phyloP scores from a whole-genome alignment of 2,113 vertebrate genomes.

The Trichechus manatus region DNA sequence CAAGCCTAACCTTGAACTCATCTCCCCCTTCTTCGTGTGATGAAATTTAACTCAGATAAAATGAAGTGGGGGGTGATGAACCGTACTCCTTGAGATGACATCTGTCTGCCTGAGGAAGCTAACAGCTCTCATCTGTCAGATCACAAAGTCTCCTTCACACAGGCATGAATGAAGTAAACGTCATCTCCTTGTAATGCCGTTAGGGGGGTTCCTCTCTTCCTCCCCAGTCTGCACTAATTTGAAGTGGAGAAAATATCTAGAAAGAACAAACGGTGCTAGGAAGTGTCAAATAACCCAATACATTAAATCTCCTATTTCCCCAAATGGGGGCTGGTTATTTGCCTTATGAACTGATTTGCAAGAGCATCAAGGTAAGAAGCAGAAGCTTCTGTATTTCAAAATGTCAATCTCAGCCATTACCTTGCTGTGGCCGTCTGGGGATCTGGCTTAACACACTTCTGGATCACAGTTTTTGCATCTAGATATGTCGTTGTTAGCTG shows the following conservation, averaged over 20 bases:
- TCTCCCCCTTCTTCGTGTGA: not conserved
- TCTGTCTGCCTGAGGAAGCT: not conserved
- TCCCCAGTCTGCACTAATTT: not conserved
- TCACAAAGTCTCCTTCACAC: not conserved
- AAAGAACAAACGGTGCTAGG: not conserved
- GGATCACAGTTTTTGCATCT: not conserved
- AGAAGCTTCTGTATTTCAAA: not conserved
- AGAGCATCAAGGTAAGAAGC: not conserved
- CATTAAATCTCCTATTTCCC: constrained; percentile 24
- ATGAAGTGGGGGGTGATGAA: not conserved
- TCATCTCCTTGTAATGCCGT: not conserved
- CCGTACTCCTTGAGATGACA: not conserved
- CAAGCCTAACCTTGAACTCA: constrained; percentile 41
- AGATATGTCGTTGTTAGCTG: not conserved
- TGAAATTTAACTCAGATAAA: constrained; percentile 33
- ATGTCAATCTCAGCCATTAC: not conserved
- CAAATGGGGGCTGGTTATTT: not conserved
- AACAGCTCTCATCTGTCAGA: not conserved
- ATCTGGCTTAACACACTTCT: not conserved
- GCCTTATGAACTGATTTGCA: constrained; percentile 2
- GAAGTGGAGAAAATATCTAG: not conserved
- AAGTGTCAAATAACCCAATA: not conserved
- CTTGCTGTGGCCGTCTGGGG: not conserved
- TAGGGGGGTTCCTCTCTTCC: not conserved
- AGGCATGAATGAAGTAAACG: not conserved